Conservation (phyloP, 2,113 vertebrate genomes). For the Rhadina sibilatrix region DNA sequence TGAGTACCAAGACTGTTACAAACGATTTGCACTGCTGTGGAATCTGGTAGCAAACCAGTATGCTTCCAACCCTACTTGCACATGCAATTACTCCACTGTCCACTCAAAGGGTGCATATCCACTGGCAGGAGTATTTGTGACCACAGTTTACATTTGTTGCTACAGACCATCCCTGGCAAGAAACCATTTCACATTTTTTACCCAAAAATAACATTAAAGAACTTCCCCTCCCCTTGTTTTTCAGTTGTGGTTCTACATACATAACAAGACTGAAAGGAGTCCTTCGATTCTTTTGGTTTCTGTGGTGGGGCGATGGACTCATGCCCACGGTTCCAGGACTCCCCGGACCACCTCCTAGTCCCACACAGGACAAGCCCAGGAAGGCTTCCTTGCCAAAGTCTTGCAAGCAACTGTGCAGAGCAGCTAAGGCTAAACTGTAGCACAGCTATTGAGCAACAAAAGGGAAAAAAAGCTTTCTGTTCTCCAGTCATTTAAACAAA, state of each 20-base stretch:
- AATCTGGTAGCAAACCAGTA: neutral
- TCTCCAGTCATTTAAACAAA: conserved; percentile 38
- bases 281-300: neutral
- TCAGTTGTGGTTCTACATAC: neutral
- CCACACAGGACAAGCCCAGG: neutral
- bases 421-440: neutral
- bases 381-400: neutral
- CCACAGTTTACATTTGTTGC: neutral
- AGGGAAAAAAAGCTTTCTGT: conserved; percentile 29
- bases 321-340: neutral
- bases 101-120: neutral
- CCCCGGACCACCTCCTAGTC: neutral
- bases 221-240: neutral
- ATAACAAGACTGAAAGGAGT: neutral
- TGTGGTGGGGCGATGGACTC: neutral
- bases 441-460: neutral
- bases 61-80: neutral
- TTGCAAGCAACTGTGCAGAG: neutral
- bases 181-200: neutral
- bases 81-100: neutral
- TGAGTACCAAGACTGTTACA: neutral
- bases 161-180: neutral
- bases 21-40: neutral
- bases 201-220: neutral
- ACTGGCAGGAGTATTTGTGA: neutral